Evolutionary conservation across 2,888 invertebrate species (phyloP).

Genomic region (Parascotia fuliginaria): DNA sequence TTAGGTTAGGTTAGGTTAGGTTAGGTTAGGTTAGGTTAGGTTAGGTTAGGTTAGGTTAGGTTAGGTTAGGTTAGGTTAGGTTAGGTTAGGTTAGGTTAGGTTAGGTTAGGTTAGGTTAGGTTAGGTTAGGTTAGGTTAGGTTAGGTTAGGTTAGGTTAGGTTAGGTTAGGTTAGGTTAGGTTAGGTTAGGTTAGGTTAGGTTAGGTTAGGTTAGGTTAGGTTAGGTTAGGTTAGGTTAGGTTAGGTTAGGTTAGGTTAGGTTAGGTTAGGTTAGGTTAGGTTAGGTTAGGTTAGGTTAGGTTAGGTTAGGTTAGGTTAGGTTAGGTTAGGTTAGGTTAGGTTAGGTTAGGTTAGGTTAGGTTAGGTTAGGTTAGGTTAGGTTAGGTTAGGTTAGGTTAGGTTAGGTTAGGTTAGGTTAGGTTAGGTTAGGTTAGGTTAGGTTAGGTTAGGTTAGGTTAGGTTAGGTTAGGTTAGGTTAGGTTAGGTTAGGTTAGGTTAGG

Average conservation of each 20-base stretch:
- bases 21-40: constrained; percentile 7
- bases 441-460: neutral
- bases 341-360: neutral
- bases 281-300: neutral
- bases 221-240: constrained; percentile 20
- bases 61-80: neutral
- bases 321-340: neutral
- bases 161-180: constrained; percentile 16
- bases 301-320: neutral
- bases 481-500: constrained; percentile 22
- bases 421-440: neutral
- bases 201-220: constrained; percentile 17
- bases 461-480: constrained; percentile 17
- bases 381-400: neutral
- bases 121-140: constrained; percentile 18
- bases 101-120: constrained; percentile 1
- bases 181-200: constrained; percentile 17
- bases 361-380: neutral
- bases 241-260: too few species aligned
- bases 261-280: too few species aligned
- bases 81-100: neutral
- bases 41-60: constrained; percentile 1
- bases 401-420: neutral
- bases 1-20: constrained; percentile 24
- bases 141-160: constrained; percentile 16